Conservation (phyloP, 2,888 invertebrate species). For the Timandra comae region DNA sequence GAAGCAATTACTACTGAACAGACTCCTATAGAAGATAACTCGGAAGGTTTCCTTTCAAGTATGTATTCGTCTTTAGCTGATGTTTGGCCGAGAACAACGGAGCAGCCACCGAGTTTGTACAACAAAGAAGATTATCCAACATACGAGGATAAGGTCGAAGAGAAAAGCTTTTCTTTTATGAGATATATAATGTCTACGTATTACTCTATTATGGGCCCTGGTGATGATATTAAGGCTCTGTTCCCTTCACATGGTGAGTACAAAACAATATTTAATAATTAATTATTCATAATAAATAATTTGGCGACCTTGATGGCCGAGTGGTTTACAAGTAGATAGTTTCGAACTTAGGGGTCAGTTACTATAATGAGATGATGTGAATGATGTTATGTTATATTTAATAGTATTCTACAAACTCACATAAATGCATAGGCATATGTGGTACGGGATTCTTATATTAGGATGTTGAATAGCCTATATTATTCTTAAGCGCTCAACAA, state of each 20-base stretch:
- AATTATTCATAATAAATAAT: too few relatives aligned
- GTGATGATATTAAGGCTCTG: conserved; percentile 53
- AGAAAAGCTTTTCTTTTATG: conserved; percentile 48
- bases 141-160: conserved; percentile 28
- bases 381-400: too few relatives aligned
- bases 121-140: conserved; percentile 35
- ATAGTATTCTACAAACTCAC: too few relatives aligned
- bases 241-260: conserved; percentile 58
- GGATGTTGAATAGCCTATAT: too few relatives aligned
- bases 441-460: too few relatives aligned
- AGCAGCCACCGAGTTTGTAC: conserved; percentile 42
- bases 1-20: conserved; percentile 23
- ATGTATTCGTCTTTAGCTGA: conserved; percentile 53
- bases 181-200: conserved; percentile 49
- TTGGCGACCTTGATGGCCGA: too few relatives aligned
- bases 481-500: too few relatives aligned
- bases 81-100: conserved; percentile 50
- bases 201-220: conserved; percentile 49
- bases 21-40: conserved; percentile 24
- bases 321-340: too few relatives aligned
- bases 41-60: conserved; percentile 43
- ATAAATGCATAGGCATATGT: too few relatives aligned
- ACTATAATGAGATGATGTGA: too few relatives aligned
- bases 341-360: too few relatives aligned
- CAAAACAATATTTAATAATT: too few relatives aligned